These are phyloP conservation scores for Rousettus madagascariensis DNA, from an alignment of 2,797 vertebrate genomes.

Conservation along the genomic window DNA sequence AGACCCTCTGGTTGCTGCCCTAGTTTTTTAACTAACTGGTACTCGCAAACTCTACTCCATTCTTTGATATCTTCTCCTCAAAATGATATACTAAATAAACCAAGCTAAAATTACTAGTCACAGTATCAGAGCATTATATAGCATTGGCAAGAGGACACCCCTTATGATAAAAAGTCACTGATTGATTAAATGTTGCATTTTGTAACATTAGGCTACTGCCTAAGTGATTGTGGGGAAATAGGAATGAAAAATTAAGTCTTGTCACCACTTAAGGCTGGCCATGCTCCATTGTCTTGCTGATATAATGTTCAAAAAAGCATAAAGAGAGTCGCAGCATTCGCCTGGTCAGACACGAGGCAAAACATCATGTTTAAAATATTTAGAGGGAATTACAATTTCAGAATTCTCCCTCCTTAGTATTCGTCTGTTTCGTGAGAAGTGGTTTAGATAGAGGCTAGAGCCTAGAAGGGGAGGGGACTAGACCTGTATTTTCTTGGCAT, in stretches of 20 bases:
- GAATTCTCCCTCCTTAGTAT: neutral
- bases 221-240: neutral
- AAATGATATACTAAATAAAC: conserved; percentile 38
- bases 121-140: neutral
- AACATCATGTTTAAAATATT: neutral
- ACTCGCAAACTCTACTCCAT: conserved; percentile 4
- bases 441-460: neutral
- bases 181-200: neutral
- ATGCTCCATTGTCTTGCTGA: neutral
- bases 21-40: conserved; percentile 41
- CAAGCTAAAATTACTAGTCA: conserved; percentile 15
- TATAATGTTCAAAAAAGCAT: neutral
- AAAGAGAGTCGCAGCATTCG: neutral
- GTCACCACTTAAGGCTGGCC: neutral
- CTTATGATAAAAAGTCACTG: conserved; percentile 15
- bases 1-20: neutral
- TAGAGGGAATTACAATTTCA: neutral
- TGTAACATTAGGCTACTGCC: neutral
- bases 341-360: neutral
- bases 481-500: neutral
- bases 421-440: neutral
- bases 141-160: neutral
- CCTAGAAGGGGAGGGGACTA: neutral
- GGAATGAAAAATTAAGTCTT: neutral
- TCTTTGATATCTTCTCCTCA: conserved; percentile 45